Evolutionary conservation across 2,888 invertebrate species (phyloP), one percentile per base, ranked within the genome.

Genomic region (Pharmacophagus antenor): DNA sequence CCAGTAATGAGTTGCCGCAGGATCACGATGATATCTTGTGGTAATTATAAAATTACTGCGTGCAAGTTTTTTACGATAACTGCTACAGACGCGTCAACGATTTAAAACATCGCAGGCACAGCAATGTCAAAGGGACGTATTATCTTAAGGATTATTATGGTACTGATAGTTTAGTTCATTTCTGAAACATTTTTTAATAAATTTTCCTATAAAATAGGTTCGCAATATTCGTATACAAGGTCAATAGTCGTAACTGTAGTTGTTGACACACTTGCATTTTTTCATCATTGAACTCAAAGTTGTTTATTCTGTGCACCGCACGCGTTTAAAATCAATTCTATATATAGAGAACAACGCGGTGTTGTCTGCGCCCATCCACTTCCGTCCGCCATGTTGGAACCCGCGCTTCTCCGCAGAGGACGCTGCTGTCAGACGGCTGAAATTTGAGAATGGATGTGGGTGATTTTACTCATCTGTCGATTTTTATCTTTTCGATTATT

Each of bases 311-410:
- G 61, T 61, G 55, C 25, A 48, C 51, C 46, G 58, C 50, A 47
- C 60, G 56, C 56, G 47, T 61, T 44, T 56, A 65, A 66, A 62
- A 64, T 65, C 62, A 51, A 69, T 62, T 79, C 85, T 88, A 88
- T 84, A 85, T 88, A 83, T 88, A 88, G 87, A 79, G 68, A 77
- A 88, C 88, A 88, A 85, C 83, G 84, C 80, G 77, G 73, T 79
- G 80, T 84, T 88, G 85, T 87, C 81, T 77, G 76, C 67, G 71
- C 70, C 68, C 72, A 71, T 79, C 80, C 78, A 84, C 79, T 85
- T 85, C 85, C 86, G 85, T 74, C 71, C 76, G 73, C 74, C 73
- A 72, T 66, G 67, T 69, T 67, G 62, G 44, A 61, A 20, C 41
- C 25, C 59, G 58, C 27, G 57, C 61, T 65, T 62, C 62, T 58